A percentile compares a stretch with the other conserved stretches of the same genome.
These are phyloP conservation scores for Chrysina gloriosa DNA, from an alignment of 2,888 invertebrate species.

Conservation along the genomic window DNA sequence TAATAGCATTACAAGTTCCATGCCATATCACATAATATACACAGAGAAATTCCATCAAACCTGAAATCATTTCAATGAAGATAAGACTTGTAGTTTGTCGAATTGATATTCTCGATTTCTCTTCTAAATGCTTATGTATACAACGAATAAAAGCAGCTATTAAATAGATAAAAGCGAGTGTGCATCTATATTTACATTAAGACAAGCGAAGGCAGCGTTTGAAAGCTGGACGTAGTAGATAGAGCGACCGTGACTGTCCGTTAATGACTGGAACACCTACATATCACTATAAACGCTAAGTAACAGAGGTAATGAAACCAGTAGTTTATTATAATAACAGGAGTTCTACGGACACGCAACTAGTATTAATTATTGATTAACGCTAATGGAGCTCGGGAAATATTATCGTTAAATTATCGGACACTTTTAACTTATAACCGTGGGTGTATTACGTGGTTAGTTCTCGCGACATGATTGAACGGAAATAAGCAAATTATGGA, in stretches of 20 bases:
- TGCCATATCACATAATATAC: too few species aligned
- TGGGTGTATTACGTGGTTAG: constrained; percentile 1
- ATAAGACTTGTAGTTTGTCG: too few species aligned
- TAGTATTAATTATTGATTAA: constrained; percentile 52
- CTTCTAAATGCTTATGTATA: constrained; percentile 1
- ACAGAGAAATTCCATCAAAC: too few species aligned
- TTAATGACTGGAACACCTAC: constrained; percentile 45
- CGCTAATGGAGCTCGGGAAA: constrained; percentile 48
- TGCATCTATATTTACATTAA: neutral
- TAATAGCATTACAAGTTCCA: too few species aligned
- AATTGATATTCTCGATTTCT: neutral
- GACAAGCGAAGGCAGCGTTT: neutral
- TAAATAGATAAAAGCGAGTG: neutral
- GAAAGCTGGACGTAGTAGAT: neutral
- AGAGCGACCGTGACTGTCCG: constrained; percentile 14
- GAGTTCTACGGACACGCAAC: constrained; percentile 46
- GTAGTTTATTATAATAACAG: constrained; percentile 48
- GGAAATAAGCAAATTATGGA: constrained; percentile 24
- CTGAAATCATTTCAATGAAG: too few species aligned
- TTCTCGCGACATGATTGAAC: constrained; percentile 2
- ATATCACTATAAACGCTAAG: constrained; percentile 44
- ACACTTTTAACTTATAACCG: constrained; percentile 34
- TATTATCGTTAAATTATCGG: constrained; percentile 47
- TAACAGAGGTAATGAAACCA: constrained; percentile 43
- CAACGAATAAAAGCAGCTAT: neutral